A percentile compares a stretch with the other conserved stretches of the same genome.
phyloP scores from a whole-genome alignment of 1,140 invertebrate genomes.

The Leptinotarsa undecemlineata region DNA sequence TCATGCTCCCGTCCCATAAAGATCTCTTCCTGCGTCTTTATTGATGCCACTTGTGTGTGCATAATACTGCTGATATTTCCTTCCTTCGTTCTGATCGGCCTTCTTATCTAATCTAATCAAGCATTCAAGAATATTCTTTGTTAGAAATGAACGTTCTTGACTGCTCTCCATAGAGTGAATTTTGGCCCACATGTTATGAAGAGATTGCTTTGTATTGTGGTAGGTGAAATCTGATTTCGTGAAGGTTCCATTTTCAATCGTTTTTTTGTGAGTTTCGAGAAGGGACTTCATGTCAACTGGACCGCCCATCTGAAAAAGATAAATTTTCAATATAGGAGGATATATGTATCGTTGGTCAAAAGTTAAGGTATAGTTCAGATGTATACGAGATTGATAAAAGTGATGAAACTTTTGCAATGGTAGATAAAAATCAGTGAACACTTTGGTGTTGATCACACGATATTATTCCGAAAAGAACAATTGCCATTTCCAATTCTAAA shows the following conservation, averaged over 20 bases:
- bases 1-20: too few species aligned
- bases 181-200: conserved; percentile 30
- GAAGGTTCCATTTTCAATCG: not conserved
- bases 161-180: conserved; percentile 8
- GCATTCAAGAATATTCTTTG: conserved; percentile 23
- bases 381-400: too few species aligned
- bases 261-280: not conserved
- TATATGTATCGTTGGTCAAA: too few species aligned
- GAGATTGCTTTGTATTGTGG: conserved; percentile 28
- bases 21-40: not conserved
- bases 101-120: conserved; percentile 20
- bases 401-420: too few species aligned
- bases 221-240: conserved; percentile 28
- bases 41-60: not conserved
- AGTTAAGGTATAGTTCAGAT: too few species aligned
- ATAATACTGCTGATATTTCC: conserved; percentile 28
- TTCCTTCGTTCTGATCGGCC: conserved; percentile 25
- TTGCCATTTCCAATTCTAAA: too few species aligned
- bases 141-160: conserved; percentile 6
- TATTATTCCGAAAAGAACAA: too few species aligned
- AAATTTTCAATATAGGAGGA: too few species aligned
- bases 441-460: too few species aligned
- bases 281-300: not conserved
- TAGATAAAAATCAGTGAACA: too few species aligned
- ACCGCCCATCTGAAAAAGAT: not conserved